Conservation (phyloP, 1,140 invertebrate genomes). For the Tachypleus tridentatus region DNA sequence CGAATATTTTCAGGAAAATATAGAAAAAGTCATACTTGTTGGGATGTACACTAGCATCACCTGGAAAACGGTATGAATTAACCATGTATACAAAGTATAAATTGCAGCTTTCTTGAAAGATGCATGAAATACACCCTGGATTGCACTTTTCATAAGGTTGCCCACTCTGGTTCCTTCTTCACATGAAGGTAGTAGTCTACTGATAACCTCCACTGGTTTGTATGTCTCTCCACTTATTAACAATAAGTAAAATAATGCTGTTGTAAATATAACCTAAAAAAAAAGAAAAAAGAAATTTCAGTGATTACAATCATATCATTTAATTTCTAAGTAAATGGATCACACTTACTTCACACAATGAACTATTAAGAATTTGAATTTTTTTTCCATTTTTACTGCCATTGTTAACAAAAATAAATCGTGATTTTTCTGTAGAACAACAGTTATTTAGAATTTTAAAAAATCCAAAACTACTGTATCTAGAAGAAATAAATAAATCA, state of each 20-base stretch:
- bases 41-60: constrained; percentile 90
- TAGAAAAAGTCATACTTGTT: constrained; percentile 37
- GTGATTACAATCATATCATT: constrained; percentile 3
- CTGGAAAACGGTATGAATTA: constrained; percentile 87
- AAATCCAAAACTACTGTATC: no score
- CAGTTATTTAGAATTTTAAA: no score
- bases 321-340: no score
- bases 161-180: constrained; percentile 51
- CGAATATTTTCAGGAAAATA: no score
- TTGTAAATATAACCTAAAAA: constrained; percentile 43
- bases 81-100: constrained; percentile 95
- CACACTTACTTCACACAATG: no score
- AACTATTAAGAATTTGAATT: no score
- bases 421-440: no score
- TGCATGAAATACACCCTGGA: constrained; percentile 70
- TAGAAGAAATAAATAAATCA: no score
- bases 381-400: no score
- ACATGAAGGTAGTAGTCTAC: constrained; percentile 50
- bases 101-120: constrained; percentile 93
- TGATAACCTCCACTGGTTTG: constrained; percentile 76
- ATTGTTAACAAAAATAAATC: no score
- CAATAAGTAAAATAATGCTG: constrained; percentile 81
- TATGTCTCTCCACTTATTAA: constrained; percentile 75
- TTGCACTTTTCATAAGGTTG: constrained; percentile 52
- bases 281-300: no score